Conservation (phyloP, 2,113 vertebrate species). For the Atherinomorus stipes region DNA sequence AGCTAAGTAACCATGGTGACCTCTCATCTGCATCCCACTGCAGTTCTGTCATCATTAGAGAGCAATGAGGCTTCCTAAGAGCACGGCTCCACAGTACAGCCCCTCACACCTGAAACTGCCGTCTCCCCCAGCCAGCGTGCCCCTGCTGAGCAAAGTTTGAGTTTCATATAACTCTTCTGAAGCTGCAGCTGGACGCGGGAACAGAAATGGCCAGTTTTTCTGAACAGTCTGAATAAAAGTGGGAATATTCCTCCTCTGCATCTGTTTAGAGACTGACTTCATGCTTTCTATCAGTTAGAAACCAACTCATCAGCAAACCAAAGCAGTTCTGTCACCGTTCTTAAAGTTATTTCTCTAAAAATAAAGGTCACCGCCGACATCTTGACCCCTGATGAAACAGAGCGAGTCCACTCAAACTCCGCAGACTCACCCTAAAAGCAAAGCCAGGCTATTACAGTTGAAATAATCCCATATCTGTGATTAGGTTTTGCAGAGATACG, state of each 20-base stretch:
- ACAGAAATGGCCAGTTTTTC: neutral
- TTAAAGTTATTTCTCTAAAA: neutral
- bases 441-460: neutral
- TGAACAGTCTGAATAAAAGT: too few relatives aligned
- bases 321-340: slow-evolving; percentile 5
- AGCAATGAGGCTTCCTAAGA: slow-evolving; percentile 28
- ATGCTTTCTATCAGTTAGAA: neutral
- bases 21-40: neutral
- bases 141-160: slow-evolving; percentile 44
- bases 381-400: neutral
- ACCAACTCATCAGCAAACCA: neutral
- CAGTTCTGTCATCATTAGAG: neutral
- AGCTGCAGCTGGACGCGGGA: neutral
- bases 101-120: slow-evolving; percentile 12
- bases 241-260: too few relatives aligned
- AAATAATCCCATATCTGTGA: neutral
- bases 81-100: too few relatives aligned
- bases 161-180: too few relatives aligned
- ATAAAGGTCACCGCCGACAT: slow-evolving; percentile 2
- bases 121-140: neutral
- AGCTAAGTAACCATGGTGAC: slow-evolving; percentile 11
- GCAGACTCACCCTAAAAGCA: neutral
- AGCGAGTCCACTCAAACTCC: neutral
- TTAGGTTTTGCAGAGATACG: slow-evolving; percentile 1
- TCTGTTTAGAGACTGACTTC: too few relatives aligned